Evolutionary conservation across 2,888 invertebrate genomes (phyloP), one percentile per base, ranked within the genome.

Genomic region (Nemapogon koenigi): DNA sequence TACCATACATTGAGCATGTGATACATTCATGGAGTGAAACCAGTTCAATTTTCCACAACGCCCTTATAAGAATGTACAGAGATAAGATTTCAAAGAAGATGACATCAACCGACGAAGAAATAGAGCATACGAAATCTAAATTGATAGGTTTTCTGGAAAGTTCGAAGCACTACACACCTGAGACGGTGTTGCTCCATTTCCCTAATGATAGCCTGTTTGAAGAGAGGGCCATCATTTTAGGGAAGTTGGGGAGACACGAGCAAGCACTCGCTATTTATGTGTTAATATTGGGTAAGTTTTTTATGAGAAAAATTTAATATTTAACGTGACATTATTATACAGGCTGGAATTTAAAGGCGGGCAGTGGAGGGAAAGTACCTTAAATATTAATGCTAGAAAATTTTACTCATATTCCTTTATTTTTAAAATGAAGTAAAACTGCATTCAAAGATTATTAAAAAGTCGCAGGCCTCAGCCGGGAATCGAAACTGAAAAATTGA

Each of bases 1-100:
- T 97, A 52, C 91, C 93, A 0, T 99, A 98, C 62, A 71, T 98
- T 56, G 97, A 98, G 59, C 97, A 99, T 59, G 87, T 98, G 0
- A 91, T 99, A 17, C 84, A 89, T 44, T 84, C 85, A 2, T 97
- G 97, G 95, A 84, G 87, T 43, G 98, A 99, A 48, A 83, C 82
- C 0, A 91, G 89, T 56, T 82, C 91, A 0, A 59, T 90, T 33
- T 92, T 96, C 53, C 98, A 99, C 64, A 96, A 98, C 59, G 89
- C 90, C 2, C 73, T 99, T 35, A 86, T 96, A 3, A 90, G 91
- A 55, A 90, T 93, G 61, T 96, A 97, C 53, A 85, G 91, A 45
- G 92, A 94, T 49, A 89, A 89, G 50, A 81, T 84, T 3, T 80
- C 66, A 25, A 73, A 68, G 35, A 64, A 61, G 37, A 55, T 56